Evolutionary conservation across 2,888 invertebrate species (phyloP).

Genomic region (Conistra vaccinii): DNA sequence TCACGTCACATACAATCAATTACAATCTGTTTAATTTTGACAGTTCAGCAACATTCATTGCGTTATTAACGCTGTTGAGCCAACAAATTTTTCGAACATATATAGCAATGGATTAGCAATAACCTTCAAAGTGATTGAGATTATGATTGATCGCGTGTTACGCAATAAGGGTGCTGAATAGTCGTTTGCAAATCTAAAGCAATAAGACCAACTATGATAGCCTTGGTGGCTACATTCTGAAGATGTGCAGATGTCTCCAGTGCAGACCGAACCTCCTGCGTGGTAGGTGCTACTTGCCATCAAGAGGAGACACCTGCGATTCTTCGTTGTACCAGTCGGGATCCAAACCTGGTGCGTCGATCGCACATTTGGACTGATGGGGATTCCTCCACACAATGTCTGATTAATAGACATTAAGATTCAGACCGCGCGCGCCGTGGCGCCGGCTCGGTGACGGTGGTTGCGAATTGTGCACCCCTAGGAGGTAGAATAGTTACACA

Average conservation of each 20-base stretch:
- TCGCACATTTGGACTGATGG: conserved; percentile 55
- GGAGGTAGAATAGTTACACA: not conserved
- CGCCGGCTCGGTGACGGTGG: conserved; percentile 64
- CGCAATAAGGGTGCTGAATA: not conserved
- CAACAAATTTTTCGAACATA: no score
- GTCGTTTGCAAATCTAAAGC: not conserved
- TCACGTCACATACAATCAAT: no score
- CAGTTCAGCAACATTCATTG: no score
- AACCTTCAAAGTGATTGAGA: no score
- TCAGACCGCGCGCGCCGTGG: conserved; percentile 69
- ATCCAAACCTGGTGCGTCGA: conserved; percentile 50
- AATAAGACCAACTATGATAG: not conserved
- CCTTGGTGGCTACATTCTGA: not conserved
- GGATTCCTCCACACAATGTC: conserved; percentile 70
- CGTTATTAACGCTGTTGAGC: no score
- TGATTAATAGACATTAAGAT: conserved; percentile 78
- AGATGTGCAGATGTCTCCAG: not conserved
- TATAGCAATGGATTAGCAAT: no score
- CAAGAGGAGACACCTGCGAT: conserved; percentile 14
- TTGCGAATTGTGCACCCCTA: conserved; percentile 60
- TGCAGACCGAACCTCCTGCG: not conserved
- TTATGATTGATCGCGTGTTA: no score
- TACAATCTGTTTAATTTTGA: no score
- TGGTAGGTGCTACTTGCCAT: not conserved
- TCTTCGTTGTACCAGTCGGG: conserved; percentile 12